Percentiles rank a stretch among this genome's conserved stretches.
Conservation (phyloP, 1,140 invertebrate species). For the Drosophila teissieri region DNA sequence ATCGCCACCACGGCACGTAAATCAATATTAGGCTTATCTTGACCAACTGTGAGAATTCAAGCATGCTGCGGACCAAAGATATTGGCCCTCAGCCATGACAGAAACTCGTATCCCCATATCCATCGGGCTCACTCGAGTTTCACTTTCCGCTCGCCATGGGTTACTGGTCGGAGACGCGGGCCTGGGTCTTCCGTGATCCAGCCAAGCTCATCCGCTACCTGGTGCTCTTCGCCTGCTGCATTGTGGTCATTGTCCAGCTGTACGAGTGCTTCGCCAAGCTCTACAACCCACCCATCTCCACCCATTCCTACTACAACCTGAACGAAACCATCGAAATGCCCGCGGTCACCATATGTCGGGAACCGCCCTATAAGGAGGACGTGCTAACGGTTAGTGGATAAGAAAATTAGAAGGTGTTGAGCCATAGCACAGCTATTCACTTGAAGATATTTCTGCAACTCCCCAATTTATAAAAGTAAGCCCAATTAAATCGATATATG, state of each 20-base stretch:
- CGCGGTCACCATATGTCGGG: constrained; percentile 87
- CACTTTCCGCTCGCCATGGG: constrained; percentile 66
- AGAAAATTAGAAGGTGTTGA: neutral
- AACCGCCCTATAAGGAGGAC: constrained; percentile 87
- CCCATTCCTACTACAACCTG: constrained; percentile 87
- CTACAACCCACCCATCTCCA: constrained; percentile 86
- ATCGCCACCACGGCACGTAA: constrained; percentile 58
- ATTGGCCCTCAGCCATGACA: constrained; percentile 36
- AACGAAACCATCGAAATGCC: constrained; percentile 88
- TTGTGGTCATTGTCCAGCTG: constrained; percentile 85
- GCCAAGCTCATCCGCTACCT: constrained; percentile 80
- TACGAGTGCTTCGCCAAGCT: constrained; percentile 86
- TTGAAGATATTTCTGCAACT: neutral
- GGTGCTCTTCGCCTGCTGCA: constrained; percentile 74
- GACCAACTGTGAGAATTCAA: constrained; percentile 62
- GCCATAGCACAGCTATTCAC: too few relatives aligned
- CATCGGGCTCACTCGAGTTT: constrained; percentile 57
- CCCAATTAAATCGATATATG: too few relatives aligned
- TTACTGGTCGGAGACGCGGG: constrained; percentile 73
- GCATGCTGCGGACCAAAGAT: constrained; percentile 41
- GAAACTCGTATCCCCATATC: constrained; percentile 7
- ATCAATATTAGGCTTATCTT: constrained; percentile 78
- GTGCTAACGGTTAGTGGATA: constrained; percentile 85
- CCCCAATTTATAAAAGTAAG: too few relatives aligned
- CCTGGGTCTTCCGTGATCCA: constrained; percentile 76